Conservation (phyloP, 2,888 invertebrate genomes). For the Chrysotoxum bicinctum region DNA sequence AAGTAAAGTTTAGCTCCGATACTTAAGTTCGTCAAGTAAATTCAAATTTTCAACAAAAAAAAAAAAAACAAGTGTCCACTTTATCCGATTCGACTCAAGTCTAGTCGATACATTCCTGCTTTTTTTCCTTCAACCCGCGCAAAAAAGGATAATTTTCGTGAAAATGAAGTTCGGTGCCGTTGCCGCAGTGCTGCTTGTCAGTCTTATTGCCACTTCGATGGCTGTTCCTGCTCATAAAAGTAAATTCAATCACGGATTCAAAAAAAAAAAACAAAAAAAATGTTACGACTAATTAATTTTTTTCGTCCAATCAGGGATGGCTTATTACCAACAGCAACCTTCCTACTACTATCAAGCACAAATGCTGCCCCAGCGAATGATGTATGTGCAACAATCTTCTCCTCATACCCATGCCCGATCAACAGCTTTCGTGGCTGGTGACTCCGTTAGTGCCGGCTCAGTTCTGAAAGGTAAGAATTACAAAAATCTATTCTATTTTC, state of each 20-base stretch:
- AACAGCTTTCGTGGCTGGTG: slow-evolving; percentile 80
- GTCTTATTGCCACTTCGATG: slow-evolving; percentile 59
- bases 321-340: slow-evolving; percentile 78
- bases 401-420: slow-evolving; percentile 78
- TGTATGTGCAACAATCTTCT: slow-evolving; percentile 77
- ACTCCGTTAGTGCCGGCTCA: slow-evolving; percentile 80
- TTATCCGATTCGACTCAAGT: slow-evolving; percentile 1
- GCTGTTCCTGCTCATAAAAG: slow-evolving; percentile 61
- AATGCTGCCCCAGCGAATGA: slow-evolving; percentile 77
- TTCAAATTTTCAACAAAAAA: not conserved
- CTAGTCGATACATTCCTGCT: slow-evolving; percentile 46
- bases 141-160: slow-evolving; percentile 59
- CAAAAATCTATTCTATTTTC: not conserved
- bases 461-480: slow-evolving; percentile 78
- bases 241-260: slow-evolving; percentile 6
- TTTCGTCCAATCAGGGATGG: slow-evolving; percentile 77
- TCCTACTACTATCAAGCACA: slow-evolving; percentile 75
- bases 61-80: slow-evolving; percentile 28
- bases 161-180: slow-evolving; percentile 58
- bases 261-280: too few relatives aligned
- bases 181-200: slow-evolving; percentile 60
- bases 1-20: slow-evolving; percentile 82
- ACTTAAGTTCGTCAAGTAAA: slow-evolving; percentile 72
- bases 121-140: slow-evolving; percentile 5
- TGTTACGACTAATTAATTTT: not conserved